Conservation (phyloP, 2,113 vertebrate species). For the Sylvietta virens region DNA sequence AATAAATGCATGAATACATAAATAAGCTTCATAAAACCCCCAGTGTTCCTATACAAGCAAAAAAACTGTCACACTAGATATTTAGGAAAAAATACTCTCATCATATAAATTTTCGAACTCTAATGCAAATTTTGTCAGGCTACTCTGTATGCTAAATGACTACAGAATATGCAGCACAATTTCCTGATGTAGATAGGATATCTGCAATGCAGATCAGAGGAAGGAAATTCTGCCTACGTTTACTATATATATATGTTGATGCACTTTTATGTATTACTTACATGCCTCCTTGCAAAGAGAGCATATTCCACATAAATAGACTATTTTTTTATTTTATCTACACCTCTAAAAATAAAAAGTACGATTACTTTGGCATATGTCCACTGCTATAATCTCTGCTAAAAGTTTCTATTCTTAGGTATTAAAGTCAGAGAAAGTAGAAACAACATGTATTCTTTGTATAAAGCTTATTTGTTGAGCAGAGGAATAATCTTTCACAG, state of each 20-base stretch:
- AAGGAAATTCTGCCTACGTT: neutral
- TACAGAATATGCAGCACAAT: neutral
- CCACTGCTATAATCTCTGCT: neutral
- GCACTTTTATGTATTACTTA: neutral
- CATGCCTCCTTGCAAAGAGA: neutral
- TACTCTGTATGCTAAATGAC: neutral
- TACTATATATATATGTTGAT: neutral
- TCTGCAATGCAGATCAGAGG: slow-evolving; percentile 46
- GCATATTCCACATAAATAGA: neutral
- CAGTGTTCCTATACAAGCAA: neutral
- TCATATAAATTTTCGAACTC: neutral
- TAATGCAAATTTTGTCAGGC: neutral
- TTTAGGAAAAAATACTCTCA: neutral
- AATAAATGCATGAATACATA: neutral
- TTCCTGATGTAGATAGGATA: neutral
- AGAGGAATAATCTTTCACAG: neutral
- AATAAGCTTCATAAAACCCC: neutral
- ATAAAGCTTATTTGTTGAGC: neutral
- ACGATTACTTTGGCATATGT: neutral
- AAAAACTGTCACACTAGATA: neutral
- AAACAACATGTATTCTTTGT: neutral
- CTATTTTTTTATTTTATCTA: neutral
- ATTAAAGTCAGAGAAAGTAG: neutral
- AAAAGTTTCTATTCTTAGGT: neutral
- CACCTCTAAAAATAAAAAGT: neutral